phyloP scores from a whole-genome alignment of 2,113 vertebrate species.

The Periophthalmus modestus region DNA sequence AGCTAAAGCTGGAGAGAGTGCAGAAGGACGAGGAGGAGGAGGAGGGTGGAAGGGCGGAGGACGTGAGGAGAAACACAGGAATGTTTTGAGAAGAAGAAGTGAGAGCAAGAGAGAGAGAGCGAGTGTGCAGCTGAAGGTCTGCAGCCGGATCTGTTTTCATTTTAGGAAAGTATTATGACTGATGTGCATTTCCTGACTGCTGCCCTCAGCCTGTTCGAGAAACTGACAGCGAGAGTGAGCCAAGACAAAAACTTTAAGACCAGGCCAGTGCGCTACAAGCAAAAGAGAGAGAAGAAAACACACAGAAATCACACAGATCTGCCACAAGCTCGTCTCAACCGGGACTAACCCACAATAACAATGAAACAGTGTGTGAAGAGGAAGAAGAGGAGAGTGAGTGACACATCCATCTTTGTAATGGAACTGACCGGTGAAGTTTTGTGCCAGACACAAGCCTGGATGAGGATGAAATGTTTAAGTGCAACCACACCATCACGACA shows the following conservation, averaged over 20 bases:
- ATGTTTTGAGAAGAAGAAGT: conserved; percentile 56
- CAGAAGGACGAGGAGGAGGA: too few species aligned
- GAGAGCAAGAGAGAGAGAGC: conserved; percentile 15
- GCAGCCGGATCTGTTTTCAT: conserved; percentile 78
- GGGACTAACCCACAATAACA: background rate
- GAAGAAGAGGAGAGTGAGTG: background rate
- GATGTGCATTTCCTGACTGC: conserved; percentile 79
- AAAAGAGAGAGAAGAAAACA: conserved; percentile 36
- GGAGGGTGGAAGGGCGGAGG: conserved; percentile 32
- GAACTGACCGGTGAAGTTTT: background rate
- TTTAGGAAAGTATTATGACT: conserved; percentile 82
- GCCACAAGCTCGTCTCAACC: conserved; percentile 49
- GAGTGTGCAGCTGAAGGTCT: conserved; percentile 47
- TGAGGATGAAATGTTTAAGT: background rate
- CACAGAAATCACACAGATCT: conserved; percentile 57
- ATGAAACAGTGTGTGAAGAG: background rate
- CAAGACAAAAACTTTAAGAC: conserved; percentile 55
- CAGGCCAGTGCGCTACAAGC: conserved; percentile 35
- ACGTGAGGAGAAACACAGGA: conserved; percentile 57
- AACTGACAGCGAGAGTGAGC: conserved; percentile 52
- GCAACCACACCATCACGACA: too few species aligned
- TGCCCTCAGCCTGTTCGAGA: conserved; percentile 65
- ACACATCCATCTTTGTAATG: background rate
- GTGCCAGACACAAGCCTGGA: background rate
- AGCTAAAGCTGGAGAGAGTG: too few species aligned